Percentiles rank a stretch among this genome's conserved stretches.
These are phyloP conservation scores for Alentia gelatinosa DNA, from an alignment of 2,888 invertebrate species.

Conservation along the genomic window DNA sequence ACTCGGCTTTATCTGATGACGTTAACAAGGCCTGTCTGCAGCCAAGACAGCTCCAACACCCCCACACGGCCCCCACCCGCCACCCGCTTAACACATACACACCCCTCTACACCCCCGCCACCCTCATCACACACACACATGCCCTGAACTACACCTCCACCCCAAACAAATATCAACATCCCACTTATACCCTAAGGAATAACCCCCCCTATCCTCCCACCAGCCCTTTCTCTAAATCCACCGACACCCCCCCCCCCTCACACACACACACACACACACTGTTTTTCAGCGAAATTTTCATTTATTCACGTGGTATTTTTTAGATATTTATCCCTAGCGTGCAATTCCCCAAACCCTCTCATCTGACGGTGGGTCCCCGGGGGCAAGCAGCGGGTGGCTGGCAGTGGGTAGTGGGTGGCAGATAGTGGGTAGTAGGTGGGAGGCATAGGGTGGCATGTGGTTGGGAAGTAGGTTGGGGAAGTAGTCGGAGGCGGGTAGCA, in stretches of 20 bases:
- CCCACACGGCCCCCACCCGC: background rate
- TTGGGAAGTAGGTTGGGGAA: too few species aligned
- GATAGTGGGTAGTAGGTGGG: too few species aligned
- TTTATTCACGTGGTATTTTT: too few species aligned
- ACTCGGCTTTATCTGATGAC: slow-evolving; percentile 23
- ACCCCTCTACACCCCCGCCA: background rate
- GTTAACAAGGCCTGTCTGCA: slow-evolving; percentile 16
- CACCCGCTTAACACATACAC: background rate
- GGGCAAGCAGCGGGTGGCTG: too few species aligned
- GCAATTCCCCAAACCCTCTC: too few species aligned
- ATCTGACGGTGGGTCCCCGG: too few species aligned
- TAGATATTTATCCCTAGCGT: too few species aligned
- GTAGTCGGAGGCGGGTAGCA: too few species aligned
- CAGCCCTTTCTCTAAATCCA: background rate
- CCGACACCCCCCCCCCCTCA: background rate
- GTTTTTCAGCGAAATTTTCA: background rate
- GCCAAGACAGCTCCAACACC: background rate
- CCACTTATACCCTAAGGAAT: background rate
- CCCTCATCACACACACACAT: background rate
- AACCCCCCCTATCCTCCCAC: background rate
- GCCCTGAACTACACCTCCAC: background rate
- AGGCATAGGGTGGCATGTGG: too few species aligned
- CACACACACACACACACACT: background rate
- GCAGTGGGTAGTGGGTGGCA: too few species aligned
- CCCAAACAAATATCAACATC: background rate